These are phyloP conservation scores for Pleuronectes platessa DNA, from an alignment of 2,113 vertebrate genomes.

Conservation along the genomic window DNA sequence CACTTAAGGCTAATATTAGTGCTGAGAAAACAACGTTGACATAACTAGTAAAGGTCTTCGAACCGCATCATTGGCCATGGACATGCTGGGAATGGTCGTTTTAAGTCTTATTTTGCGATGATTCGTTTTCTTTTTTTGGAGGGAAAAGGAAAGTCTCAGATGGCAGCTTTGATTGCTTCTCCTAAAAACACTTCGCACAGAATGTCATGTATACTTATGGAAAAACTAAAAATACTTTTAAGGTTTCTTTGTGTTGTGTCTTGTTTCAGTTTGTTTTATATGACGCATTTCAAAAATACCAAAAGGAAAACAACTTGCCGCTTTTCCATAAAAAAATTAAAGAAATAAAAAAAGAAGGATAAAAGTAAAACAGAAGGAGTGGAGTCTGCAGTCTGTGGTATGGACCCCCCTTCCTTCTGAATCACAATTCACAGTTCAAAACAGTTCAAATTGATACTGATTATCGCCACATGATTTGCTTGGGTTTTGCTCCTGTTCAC, in stretches of 20 bases:
- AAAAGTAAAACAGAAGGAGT: slow-evolving; percentile 60
- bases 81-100: slow-evolving; percentile 78
- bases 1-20: slow-evolving; percentile 87
- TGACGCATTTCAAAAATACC: slow-evolving; percentile 57
- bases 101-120: slow-evolving; percentile 69
- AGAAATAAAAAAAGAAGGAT: slow-evolving; percentile 38
- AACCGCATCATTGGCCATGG: slow-evolving; percentile 77
- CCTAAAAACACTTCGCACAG: slow-evolving; percentile 70
- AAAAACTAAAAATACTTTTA: slow-evolving; percentile 65
- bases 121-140: slow-evolving; percentile 48
- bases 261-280: slow-evolving; percentile 58
- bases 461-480: slow-evolving; percentile 87
- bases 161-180: slow-evolving; percentile 83
- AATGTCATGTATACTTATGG: slow-evolving; percentile 67
- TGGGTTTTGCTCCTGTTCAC: slow-evolving; percentile 82
- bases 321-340: slow-evolving; percentile 31
- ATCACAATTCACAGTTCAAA: slow-evolving; percentile 78
- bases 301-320: slow-evolving; percentile 24
- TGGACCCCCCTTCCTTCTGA: slow-evolving; percentile 76
- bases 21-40: slow-evolving; percentile 75
- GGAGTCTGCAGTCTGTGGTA: slow-evolving; percentile 77
- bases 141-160: slow-evolving; percentile 72
- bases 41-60: slow-evolving; percentile 75
- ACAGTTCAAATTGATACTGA: slow-evolving; percentile 80
- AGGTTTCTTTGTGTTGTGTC: slow-evolving; percentile 66